Evolutionary conservation across 2,113 vertebrate species (phyloP).

Genomic region (Lepisosteus osseus): DNA sequence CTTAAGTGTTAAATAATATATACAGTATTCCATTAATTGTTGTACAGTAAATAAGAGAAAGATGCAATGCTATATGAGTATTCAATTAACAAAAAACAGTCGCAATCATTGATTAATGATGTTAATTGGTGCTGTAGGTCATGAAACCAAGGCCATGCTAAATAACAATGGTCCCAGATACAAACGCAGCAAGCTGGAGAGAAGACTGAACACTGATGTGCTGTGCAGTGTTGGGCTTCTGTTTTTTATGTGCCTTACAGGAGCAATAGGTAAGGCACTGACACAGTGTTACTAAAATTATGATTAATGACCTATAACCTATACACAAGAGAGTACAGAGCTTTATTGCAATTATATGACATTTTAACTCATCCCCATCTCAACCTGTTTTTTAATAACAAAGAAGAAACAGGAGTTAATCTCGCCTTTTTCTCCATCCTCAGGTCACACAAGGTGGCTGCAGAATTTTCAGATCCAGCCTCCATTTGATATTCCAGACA

Average conservation of each 20-base stretch:
- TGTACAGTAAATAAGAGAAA: no score
- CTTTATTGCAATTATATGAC: constrained; percentile 19
- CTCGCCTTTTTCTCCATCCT: constrained; percentile 43
- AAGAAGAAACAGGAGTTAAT: constrained; percentile 34
- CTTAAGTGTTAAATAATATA: no score
- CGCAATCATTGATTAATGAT: not conserved
- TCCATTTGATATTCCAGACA: constrained; percentile 73
- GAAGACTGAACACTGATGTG: constrained; percentile 78
- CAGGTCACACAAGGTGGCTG: constrained; percentile 83
- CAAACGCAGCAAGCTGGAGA: constrained; percentile 91
- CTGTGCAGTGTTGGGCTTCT: constrained; percentile 83
- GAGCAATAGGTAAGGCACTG: constrained; percentile 76
- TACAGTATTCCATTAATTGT: no score
- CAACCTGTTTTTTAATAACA: not conserved
- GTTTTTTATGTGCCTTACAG: constrained; percentile 82
- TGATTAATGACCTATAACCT: constrained; percentile 21
- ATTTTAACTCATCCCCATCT: not conserved
- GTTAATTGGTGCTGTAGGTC: constrained; percentile 64
- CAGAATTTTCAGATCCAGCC: constrained; percentile 61
- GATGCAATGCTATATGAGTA: no score
- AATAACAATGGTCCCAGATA: constrained; percentile 84
- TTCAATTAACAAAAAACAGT: no score
- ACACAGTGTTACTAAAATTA: not conserved
- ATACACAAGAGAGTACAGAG: constrained; percentile 16
- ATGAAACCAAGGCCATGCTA: constrained; percentile 92